Evolutionary conservation across 2,888 invertebrate species (phyloP).

Genomic region (Mechanitis mazaeus): DNA sequence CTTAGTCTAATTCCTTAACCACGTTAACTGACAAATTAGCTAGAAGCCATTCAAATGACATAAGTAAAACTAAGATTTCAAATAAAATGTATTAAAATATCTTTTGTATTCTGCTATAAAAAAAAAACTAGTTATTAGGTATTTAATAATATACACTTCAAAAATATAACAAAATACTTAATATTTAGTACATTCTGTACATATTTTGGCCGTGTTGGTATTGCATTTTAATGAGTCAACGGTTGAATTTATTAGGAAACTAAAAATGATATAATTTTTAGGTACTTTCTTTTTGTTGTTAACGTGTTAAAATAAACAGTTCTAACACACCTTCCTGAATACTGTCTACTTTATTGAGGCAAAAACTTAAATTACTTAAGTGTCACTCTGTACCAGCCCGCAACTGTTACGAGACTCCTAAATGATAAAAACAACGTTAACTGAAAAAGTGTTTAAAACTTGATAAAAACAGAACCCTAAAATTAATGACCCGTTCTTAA

Average conservation of each 20-base stretch:
- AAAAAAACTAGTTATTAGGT: no score
- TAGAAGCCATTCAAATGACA: slow-evolving; percentile 55
- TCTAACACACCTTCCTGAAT: slow-evolving; percentile 2
- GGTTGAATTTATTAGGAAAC: not conserved
- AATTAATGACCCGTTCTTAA: slow-evolving; percentile 28
- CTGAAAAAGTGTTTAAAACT: slow-evolving; percentile 28
- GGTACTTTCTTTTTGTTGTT: not conserved
- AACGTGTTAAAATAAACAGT: not conserved
- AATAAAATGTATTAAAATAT: slow-evolving; percentile 11
- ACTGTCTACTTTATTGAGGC: slow-evolving; percentile 7
- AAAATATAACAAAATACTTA: no score
- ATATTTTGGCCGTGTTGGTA: no score
- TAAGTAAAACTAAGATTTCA: slow-evolving; percentile 50
- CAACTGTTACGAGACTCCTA: slow-evolving; percentile 18
- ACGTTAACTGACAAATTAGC: slow-evolving; percentile 15
- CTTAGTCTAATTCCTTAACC: slow-evolving; percentile 13
- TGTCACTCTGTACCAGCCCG: slow-evolving; percentile 19
- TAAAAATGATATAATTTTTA: not conserved
- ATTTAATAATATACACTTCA: no score
- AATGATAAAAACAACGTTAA: slow-evolving; percentile 24
- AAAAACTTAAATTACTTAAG: slow-evolving; percentile 17
- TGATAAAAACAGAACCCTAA: slow-evolving; percentile 28
- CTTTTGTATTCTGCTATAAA: no score
- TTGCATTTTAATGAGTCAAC: no score
- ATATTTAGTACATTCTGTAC: no score